Percentiles rank a stretch among this genome's conserved stretches.
phyloP scores from a whole-genome alignment of 2,797 vertebrate genomes.

The Coendou prehensilis region DNA sequence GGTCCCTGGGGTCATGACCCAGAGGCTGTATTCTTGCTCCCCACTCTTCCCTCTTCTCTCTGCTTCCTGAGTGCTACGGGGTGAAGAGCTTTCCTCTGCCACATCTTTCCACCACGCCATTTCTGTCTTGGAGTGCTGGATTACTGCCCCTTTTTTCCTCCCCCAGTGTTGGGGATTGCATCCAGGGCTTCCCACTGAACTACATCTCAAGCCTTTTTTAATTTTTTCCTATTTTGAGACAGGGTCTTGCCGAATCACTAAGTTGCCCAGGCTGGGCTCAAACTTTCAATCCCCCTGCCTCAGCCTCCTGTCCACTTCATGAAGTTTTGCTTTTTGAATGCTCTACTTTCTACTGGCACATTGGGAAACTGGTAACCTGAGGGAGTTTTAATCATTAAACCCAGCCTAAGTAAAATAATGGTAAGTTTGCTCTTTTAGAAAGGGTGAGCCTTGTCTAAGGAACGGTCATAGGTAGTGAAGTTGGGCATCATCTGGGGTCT shows the following conservation, averaged over 20 bases:
- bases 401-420: neutral
- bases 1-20: neutral
- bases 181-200: neutral
- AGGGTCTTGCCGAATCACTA: neutral
- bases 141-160: rapidly evolving
- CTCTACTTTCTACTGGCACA: neutral
- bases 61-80: neutral
- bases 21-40: neutral
- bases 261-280: neutral
- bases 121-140: neutral
- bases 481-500: neutral
- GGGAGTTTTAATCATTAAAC: neutral
- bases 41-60: neutral
- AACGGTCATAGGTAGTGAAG: neutral
- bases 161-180: neutral
- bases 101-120: neutral
- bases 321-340: neutral
- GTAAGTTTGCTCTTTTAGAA: neutral
- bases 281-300: neutral
- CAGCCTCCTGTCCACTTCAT: neutral
- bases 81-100: neutral
- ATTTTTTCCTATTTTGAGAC: neutral
- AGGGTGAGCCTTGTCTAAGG: neutral
- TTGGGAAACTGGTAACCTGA: neutral
- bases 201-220: neutral